These are phyloP conservation scores for Chinchilla lanigera DNA, from an alignment of 2,113 vertebrate genomes.

Conservation along the genomic window DNA sequence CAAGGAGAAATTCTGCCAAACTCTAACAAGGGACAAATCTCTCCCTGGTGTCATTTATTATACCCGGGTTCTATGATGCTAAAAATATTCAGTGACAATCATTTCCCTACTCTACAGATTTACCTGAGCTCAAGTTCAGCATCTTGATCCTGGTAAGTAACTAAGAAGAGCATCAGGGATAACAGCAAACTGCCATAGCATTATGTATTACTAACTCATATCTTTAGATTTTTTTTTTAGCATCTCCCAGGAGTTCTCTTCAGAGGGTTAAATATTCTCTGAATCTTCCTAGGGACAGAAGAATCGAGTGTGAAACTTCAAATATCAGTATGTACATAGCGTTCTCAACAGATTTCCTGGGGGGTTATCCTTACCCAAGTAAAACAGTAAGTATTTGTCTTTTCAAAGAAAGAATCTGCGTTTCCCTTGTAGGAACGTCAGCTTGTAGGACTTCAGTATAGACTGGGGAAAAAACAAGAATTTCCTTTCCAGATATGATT, in stretches of 20 bases:
- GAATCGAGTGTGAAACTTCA: constrained; percentile 17
- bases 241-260: background rate
- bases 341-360: background rate
- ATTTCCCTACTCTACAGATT: background rate
- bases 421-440: constrained; percentile 14
- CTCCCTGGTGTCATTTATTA: background rate
- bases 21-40: background rate
- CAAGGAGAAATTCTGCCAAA: background rate
- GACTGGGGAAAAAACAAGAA: background rate
- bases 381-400: background rate
- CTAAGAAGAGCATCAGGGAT: background rate
- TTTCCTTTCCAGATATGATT: background rate
- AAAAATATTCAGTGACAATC: background rate
- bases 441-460: background rate
- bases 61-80: background rate
- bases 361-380: background rate
- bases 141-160: constrained; percentile 2
- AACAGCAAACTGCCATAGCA: background rate
- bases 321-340: background rate
- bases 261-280: background rate
- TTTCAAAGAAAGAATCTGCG: background rate
- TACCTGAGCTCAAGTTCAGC: background rate
- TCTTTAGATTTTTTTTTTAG: background rate
- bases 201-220: background rate
- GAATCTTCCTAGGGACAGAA: constrained; percentile 11